Conservation (phyloP, 2,888 invertebrate genomes). For the Pachydiplax longipennis region DNA sequence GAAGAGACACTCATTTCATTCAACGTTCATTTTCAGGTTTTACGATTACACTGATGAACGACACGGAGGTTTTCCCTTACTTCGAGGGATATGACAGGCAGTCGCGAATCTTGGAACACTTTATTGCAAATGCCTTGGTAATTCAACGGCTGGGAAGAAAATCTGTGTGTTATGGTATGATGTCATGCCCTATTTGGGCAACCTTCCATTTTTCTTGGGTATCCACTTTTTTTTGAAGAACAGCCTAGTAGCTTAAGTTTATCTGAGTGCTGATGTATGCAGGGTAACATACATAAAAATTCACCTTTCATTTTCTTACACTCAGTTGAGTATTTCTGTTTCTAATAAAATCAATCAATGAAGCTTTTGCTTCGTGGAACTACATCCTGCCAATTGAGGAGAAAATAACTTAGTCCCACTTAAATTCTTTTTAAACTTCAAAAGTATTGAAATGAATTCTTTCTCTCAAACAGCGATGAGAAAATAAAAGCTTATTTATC, state of each 20-base stretch:
- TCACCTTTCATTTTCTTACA: neutral
- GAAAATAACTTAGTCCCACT: too few relatives aligned
- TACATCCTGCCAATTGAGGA: too few relatives aligned
- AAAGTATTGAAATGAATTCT: too few relatives aligned
- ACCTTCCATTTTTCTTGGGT: neutral
- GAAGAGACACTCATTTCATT: too few relatives aligned
- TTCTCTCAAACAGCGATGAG: too few relatives aligned
- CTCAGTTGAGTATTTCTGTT: too few relatives aligned
- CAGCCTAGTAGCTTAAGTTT: neutral
- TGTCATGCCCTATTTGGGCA: neutral
- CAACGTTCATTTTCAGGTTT: neutral
- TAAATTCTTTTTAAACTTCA: too few relatives aligned
- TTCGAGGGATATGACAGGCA: neutral
- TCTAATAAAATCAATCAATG: too few relatives aligned
- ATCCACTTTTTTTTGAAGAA: neutral
- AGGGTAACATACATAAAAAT: neutral
- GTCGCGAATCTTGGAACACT: neutral
- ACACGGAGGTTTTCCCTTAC: neutral
- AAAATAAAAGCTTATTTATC: too few relatives aligned
- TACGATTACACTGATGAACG: neutral
- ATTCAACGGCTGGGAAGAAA: conserved; percentile 38
- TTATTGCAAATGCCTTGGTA: neutral
- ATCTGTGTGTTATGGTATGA: conserved; percentile 45
- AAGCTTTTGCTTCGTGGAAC: too few relatives aligned
- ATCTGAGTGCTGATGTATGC: neutral